Percentiles rank a stretch among this genome's conserved stretches.
Conservation (phyloP, 2,113 vertebrate species). For the Xiphophorus maculatus region DNA sequence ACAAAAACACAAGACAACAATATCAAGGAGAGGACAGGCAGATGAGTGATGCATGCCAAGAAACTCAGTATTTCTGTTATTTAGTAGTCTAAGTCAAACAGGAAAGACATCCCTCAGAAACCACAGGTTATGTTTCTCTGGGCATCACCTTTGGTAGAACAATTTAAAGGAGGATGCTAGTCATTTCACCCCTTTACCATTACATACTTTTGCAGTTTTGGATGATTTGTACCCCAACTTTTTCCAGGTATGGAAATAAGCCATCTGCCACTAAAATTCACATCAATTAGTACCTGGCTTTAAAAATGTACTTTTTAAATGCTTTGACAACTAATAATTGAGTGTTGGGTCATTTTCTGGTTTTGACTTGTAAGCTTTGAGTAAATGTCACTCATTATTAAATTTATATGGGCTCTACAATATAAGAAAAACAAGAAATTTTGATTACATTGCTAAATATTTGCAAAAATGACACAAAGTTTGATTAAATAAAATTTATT, state of each 20-base stretch:
- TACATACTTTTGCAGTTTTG: not conserved
- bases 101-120: constrained; percentile 31
- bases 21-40: constrained; percentile 75
- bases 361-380: not conserved
- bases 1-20: constrained; percentile 66
- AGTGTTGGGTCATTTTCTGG: not conserved
- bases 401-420: not conserved
- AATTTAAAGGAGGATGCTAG: constrained; percentile 37
- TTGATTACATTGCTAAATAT: not conserved
- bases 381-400: not conserved
- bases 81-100: constrained; percentile 44
- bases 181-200: not conserved
- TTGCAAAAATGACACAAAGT: not conserved
- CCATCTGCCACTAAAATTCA: not conserved
- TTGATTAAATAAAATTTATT: no score
- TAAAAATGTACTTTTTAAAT: no score
- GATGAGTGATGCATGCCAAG: constrained; percentile 77
- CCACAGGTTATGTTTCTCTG: constrained; percentile 30
- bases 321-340: not conserved
- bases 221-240: not conserved
- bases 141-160: constrained; percentile 70
- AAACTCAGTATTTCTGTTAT: constrained; percentile 45
- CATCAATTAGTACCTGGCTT: no score
- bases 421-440: not conserved
- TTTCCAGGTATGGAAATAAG: not conserved